phyloP scores from a whole-genome alignment of 2,888 invertebrate genomes.

The Onthophagus sagittarius region DNA sequence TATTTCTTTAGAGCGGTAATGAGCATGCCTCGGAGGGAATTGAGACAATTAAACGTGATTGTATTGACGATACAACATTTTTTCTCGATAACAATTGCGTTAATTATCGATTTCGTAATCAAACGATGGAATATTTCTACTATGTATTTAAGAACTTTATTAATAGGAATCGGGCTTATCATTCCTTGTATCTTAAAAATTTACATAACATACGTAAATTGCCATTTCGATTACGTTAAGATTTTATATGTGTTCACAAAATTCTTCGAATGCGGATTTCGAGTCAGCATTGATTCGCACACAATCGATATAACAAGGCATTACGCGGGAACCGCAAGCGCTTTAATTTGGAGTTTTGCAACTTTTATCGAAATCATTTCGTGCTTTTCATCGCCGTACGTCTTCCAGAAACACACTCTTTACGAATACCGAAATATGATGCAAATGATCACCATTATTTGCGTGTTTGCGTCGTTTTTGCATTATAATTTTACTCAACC shows the following conservation, averaged over 20 bases:
- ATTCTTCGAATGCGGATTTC: background rate
- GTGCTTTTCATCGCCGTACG: background rate
- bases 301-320: background rate
- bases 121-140: background rate
- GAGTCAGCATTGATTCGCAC: background rate
- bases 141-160: background rate
- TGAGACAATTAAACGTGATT: background rate
- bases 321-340: background rate
- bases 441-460: background rate
- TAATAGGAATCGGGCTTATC: background rate
- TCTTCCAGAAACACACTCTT: background rate
- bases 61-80: background rate
- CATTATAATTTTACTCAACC: background rate
- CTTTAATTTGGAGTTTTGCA: background rate
- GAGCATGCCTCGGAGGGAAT: background rate
- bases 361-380: background rate
- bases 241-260: background rate
- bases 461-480: background rate
- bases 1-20: background rate
- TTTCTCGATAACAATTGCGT: background rate
- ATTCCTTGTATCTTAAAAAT: background rate
- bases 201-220: background rate
- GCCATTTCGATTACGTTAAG: background rate
- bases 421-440: background rate
- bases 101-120: background rate